A percentile compares a stretch with the other conserved stretches of the same genome.
Evolutionary conservation across 2,888 invertebrate species (phyloP).

Genomic region (Folsomia manolachei): DNA sequence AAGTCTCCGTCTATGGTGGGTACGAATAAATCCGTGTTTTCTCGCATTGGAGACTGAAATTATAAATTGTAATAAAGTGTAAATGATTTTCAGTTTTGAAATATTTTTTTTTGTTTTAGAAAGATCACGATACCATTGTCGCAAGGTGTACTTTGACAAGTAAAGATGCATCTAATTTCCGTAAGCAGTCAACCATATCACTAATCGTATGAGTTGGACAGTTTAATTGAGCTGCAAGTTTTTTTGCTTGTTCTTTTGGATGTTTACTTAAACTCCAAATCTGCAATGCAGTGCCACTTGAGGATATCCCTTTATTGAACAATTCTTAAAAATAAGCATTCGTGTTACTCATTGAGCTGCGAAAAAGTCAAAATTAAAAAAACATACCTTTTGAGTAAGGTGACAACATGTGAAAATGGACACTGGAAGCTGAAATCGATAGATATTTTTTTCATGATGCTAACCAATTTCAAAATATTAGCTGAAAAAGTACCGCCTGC

Average conservation of each 20-base stretch:
- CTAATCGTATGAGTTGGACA: slow-evolving; percentile 30
- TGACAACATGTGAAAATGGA: slow-evolving; percentile 29
- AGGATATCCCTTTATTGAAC: slow-evolving; percentile 30
- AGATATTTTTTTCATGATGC: too few species aligned
- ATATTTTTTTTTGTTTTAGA: neutral
- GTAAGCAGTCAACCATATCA: slow-evolving; percentile 31
- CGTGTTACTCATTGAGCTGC: too few species aligned
- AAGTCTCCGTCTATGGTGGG: slow-evolving; percentile 34
- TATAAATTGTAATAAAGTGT: neutral
- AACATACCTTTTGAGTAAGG: slow-evolving; percentile 21
- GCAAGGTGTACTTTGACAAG: slow-evolving; percentile 35
- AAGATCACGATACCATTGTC: slow-evolving; percentile 30
- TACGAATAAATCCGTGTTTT: slow-evolving; percentile 29
- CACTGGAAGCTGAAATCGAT: slow-evolving; percentile 18
- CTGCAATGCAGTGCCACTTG: slow-evolving; percentile 34
- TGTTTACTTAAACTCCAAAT: slow-evolving; percentile 36
- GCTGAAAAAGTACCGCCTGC: neutral
- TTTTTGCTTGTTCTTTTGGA: slow-evolving; percentile 32
- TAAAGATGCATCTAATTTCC: slow-evolving; percentile 27
- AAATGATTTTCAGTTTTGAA: neutral
- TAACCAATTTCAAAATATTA: neutral
- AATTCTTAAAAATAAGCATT: slow-evolving; percentile 1
- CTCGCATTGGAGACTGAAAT: slow-evolving; percentile 21
- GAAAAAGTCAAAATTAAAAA: too few species aligned
- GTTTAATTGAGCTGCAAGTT: slow-evolving; percentile 25